Evolutionary conservation across 2,113 vertebrate genomes (phyloP).

Genomic region (Protobothrops mucrosquamatus): DNA sequence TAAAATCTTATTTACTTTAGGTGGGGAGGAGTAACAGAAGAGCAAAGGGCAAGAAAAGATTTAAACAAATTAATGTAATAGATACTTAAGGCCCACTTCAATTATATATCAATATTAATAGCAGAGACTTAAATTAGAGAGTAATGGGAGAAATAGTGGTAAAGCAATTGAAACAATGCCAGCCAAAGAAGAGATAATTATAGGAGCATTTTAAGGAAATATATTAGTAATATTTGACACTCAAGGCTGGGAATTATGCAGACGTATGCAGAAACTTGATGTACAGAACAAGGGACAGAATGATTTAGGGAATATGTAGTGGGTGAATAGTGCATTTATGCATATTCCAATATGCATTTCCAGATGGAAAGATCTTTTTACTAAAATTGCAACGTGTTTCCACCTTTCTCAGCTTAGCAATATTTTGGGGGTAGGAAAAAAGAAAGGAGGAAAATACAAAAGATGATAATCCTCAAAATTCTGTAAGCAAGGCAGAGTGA

Average conservation of each 20-base stretch:
- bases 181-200: background rate
- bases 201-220: background rate
- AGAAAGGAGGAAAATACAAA: background rate
- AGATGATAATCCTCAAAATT: background rate
- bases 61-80: background rate
- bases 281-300: background rate
- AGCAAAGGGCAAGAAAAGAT: background rate
- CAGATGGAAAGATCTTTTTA: background rate
- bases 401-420: background rate
- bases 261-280: background rate
- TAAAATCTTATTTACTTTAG: background rate
- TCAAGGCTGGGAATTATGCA: background rate
- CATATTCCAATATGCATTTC: background rate
- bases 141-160: background rate
- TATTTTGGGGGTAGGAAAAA: background rate
- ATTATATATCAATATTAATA: background rate
- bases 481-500: background rate
- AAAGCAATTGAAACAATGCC: background rate
- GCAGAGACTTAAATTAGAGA: background rate
- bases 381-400: background rate
- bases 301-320: background rate
- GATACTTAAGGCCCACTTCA: background rate
- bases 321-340: background rate
- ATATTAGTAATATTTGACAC: background rate
- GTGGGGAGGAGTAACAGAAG: background rate